Evolutionary conservation across 2,797 vertebrate species (phyloP).

Genomic region (Clarias platycephalus): DNA sequence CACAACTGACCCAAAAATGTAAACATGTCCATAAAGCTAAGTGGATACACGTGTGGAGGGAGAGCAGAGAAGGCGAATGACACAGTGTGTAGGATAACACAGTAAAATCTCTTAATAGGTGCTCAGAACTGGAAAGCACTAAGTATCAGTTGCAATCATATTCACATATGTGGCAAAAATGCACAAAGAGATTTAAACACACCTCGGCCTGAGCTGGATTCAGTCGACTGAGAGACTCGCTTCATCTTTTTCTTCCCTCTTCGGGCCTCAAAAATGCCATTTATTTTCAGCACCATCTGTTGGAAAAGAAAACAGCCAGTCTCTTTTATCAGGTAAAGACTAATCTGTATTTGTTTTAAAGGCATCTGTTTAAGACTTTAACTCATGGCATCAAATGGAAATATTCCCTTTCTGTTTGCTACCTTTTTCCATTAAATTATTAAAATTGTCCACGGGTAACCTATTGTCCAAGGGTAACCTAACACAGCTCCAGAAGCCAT

Average conservation of each 20-base stretch:
- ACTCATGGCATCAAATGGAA: slow-evolving; percentile 49
- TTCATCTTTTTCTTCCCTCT: slow-evolving; percentile 94
- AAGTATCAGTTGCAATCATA: neutral
- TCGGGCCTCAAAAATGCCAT: slow-evolving; percentile 89
- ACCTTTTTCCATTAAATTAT: slow-evolving; percentile 30
- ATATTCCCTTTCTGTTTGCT: slow-evolving; percentile 41
- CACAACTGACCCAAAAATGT: slow-evolving; percentile 54
- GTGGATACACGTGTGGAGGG: slow-evolving; percentile 51
- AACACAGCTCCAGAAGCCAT: slow-evolving; percentile 13
- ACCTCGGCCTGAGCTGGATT: slow-evolving; percentile 94
- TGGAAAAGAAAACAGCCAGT: slow-evolving; percentile 55
- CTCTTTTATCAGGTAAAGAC: slow-evolving; percentile 27
- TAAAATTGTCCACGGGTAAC: slow-evolving; percentile 23
- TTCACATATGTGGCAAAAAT: slow-evolving; percentile 9
- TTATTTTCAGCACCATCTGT: slow-evolving; percentile 95
- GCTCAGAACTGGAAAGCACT: neutral
- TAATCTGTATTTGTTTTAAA: slow-evolving; percentile 30
- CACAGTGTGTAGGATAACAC: slow-evolving; percentile 13
- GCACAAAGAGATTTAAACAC: slow-evolving; percentile 28
- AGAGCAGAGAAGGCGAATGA: neutral
- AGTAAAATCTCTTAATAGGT: neutral
- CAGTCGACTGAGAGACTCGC: slow-evolving; percentile 87
- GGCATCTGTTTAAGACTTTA: slow-evolving; percentile 28
- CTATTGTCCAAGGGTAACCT: slow-evolving; percentile 28
- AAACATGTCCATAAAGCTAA: slow-evolving; percentile 56